Evolutionary conservation across 2,113 vertebrate genomes (phyloP), one percentile per base, ranked within the genome.

Genomic region (Pseudopipra pipra): DNA sequence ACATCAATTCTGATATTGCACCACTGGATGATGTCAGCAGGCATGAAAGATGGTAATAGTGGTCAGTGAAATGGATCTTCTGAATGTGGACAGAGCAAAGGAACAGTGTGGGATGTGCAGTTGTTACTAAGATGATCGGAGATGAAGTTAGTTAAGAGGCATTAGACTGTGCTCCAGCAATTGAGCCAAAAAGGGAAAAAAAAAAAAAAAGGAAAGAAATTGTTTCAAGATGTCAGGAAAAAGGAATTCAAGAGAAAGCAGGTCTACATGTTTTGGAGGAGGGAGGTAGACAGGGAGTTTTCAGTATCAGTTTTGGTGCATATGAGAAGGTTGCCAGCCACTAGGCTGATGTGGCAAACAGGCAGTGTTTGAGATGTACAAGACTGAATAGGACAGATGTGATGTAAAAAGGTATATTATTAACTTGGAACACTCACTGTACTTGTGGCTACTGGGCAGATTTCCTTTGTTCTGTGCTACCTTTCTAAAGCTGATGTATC

Each of bases 201-300:
- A 14, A 41, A 47, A 55, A 30, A 35, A 9, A 37, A 31, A 68
- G 35, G 14, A 85, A 54, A 51, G 4, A 16, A 67, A 35, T 6
- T 1, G 18, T 58, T 91, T 62, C 24, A n/a, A 47, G 54, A 20
- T 28, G 56, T 47, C 22, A 25, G 58, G 35, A 44, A 47, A 37
- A 88, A 17, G 15, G 37, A 61, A 89, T 18, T 17, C 28, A 33
- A 11, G 24, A 37, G n/a, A 23, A 51, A 39, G 12, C 27, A 56
- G 5, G 4, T 41, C 8, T 37, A 0, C 1, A 0, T n/a, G 37
- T 11, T 21, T 55, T 12, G 43, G 47, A 13, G 28, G 7, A 16
- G 33, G 22, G 25, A 17, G 52, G 11, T 23, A 31, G 58, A 72
- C 0, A 31, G 43, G 28, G 49, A 55, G 23, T 14, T 49, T 89